Base-by-base conservation (phyloP, 2,888 invertebrate genomes). In the Allolobophora icterica region DNA sequence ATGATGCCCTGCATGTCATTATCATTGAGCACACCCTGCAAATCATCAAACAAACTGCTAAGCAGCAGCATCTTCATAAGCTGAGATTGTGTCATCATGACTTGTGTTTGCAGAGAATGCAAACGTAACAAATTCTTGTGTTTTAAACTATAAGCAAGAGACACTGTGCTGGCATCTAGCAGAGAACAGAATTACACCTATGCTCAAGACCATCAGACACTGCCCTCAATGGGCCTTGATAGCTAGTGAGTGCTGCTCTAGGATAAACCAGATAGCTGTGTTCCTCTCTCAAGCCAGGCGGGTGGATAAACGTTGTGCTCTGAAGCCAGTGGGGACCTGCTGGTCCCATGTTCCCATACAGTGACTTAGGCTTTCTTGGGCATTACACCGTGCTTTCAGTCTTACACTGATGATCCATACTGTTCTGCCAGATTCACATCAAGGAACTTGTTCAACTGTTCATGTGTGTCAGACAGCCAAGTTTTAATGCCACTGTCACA, bases 1-100 rank as follows among this genome's bases (percentile, higher is more conserved):
- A 99, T 99, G 95, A 99, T 99, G 95, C 96, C 96, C 94, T 96
- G 95, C 91, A 95, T 93, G 33, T 94, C 93, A 35, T 94, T 92
- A 92, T 96, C 95, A 0, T 95, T 96, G 90, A 96, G 94, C 19
- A 96, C 95, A 93, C 96, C 96, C 96, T 96, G 93, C 19, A 83
- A 89, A 38, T 87, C 13, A 91, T n/a, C 1, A 71, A 30, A 71
- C 71, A 71, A 71, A 52, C 71, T 71, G n/a, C n/a, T 71, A 71
- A 71, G 11, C 71, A 71, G 71, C 71, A 52, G 52, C 17, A 4
- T n/a, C 71, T 71, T 71, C 71, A 71, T 71, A n/a, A 24, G 6
- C 5, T 24, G 24, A 71, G n/a, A 71, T 71, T n/a, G n/a, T 71
- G 71, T n/a, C 71, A 71, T n/a, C 30, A 71, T 71, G 30, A 30